Conservation (phyloP, 2,797 vertebrate genomes). For the Argya squamiceps region DNA sequence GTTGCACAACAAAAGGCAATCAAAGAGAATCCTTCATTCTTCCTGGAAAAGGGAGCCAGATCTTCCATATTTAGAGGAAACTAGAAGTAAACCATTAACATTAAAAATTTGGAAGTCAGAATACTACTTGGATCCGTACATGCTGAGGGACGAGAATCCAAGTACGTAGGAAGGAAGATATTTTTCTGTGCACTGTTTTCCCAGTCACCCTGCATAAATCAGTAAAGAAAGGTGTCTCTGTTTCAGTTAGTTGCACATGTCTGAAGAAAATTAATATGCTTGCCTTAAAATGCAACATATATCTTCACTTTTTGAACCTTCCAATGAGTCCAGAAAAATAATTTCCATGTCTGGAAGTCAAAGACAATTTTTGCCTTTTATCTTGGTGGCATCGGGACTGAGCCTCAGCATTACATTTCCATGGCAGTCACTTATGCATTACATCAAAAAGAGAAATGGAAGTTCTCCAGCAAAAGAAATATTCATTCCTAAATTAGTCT, state of each 20-base stretch:
- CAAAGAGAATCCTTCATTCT: not conserved
- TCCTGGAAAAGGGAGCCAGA: not conserved
- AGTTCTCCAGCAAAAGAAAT: not conserved
- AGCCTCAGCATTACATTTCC: not conserved
- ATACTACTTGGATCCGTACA: not conserved
- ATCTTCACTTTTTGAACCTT: not conserved
- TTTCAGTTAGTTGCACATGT: not conserved
- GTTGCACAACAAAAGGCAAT: not conserved
- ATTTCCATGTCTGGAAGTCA: not conserved
- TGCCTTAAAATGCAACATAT: not conserved
- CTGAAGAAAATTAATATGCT: not conserved
- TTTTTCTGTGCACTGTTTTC: not conserved
- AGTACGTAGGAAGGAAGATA: not conserved
- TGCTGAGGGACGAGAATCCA: not conserved
- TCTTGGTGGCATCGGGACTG: not conserved
- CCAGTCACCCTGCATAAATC: not conserved
- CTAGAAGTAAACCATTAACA: conserved; percentile 5
- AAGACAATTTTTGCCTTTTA: not conserved
- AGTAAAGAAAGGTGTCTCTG: not conserved
- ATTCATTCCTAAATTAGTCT: not conserved
- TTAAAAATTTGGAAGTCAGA: not conserved
- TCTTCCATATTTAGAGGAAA: not conserved
- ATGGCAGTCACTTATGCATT: not conserved
- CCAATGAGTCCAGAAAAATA: not conserved
- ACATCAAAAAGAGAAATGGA: not conserved